A percentile compares a stretch with the other conserved stretches of the same genome.
phyloP scores from a whole-genome alignment of 2,888 invertebrate genomes.

The Tyria jacobaeae region DNA sequence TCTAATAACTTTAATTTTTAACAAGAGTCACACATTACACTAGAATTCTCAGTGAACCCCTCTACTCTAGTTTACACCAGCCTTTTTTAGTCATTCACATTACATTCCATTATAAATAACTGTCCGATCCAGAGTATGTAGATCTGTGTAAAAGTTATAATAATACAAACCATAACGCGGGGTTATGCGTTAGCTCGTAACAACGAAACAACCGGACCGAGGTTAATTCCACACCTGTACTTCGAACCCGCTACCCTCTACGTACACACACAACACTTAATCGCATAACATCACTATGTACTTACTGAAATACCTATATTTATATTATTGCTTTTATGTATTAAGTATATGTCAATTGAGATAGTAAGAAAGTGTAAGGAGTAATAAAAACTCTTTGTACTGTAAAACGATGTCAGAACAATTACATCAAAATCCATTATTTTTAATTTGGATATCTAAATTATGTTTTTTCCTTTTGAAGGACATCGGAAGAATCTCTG shows the following conservation, averaged over 20 bases:
- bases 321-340: conserved; percentile 7
- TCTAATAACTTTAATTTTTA: too few relatives aligned
- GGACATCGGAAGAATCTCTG: too few relatives aligned
- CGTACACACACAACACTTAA: conserved; percentile 36
- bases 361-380: neutral
- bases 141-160: conserved; percentile 64
- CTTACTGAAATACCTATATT: neutral
- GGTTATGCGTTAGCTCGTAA: conserved; percentile 77
- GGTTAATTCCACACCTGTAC: conserved; percentile 81
- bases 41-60: too few relatives aligned
- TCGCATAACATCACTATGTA: conserved; percentile 19
- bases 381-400: neutral
- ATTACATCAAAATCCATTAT: too few relatives aligned
- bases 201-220: conserved; percentile 69
- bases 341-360: neutral
- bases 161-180: conserved; percentile 79
- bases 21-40: too few relatives aligned
- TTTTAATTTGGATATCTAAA: too few relatives aligned
- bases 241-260: conserved; percentile 36
- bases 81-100: too few relatives aligned
- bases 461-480: too few relatives aligned
- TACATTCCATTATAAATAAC: neutral
- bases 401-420: neutral
- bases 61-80: too few relatives aligned
- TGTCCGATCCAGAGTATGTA: conserved; percentile 52